Conservation (phyloP, 2,888 invertebrate genomes). For the Drosophila paranaensis region DNA sequence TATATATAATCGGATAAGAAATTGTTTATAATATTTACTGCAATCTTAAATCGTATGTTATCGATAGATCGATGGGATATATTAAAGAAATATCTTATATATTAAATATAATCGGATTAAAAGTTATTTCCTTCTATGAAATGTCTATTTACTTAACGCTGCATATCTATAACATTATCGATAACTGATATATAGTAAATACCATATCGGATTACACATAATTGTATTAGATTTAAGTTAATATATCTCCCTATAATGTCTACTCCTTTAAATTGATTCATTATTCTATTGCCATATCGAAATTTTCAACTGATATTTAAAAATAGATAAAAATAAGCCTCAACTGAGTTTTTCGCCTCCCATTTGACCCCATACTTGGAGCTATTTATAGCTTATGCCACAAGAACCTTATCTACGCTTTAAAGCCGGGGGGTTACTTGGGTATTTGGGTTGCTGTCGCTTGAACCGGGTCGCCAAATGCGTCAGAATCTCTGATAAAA, state of each 20-base stretch:
- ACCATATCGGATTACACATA: background rate
- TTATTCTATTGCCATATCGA: too few species aligned
- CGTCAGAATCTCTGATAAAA: conserved; percentile 67
- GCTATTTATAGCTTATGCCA: conserved; percentile 21
- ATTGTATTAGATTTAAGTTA: too few species aligned
- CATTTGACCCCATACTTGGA: conserved; percentile 15
- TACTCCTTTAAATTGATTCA: too few species aligned
- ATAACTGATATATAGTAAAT: background rate
- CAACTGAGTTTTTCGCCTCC: background rate
- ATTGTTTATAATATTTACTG: background rate
- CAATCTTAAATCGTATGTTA: background rate
- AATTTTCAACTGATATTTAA: background rate
- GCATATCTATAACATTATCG: background rate
- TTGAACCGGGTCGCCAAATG: conserved; percentile 69
- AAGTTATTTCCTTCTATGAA: too few species aligned
- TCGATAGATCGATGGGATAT: background rate
- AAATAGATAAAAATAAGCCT: background rate
- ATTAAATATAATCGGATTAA: background rate
- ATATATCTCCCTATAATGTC: too few species aligned
- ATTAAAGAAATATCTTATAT: background rate
- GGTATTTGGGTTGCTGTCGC: conserved; percentile 22
- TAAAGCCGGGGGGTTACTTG: background rate
- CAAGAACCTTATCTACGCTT: conserved; percentile 21
- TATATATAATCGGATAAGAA: conserved; percentile 1
- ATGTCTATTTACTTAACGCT: too few species aligned